Percentiles rank a stretch among this genome's conserved stretches.
Conservation (phyloP, 92 coral and sea anemone genomes). For the Paramuricea clavata region DNA sequence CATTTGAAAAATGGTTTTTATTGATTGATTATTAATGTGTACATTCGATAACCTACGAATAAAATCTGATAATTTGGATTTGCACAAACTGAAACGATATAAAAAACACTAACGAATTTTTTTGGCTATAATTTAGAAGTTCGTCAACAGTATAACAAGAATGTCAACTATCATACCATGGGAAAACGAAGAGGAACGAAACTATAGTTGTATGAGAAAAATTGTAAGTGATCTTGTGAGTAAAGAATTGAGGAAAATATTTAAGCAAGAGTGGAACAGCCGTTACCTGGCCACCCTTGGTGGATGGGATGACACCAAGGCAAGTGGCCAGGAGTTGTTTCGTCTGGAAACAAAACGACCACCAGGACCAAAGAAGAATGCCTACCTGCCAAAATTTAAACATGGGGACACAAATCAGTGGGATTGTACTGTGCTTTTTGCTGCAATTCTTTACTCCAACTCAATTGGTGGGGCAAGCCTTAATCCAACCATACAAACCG, state of each 20-base stretch:
- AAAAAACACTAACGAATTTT: too few relatives aligned
- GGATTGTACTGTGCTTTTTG: conserved; percentile 64
- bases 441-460: conserved; percentile 59
- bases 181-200: not conserved
- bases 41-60: too few relatives aligned
- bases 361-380: conserved; percentile 4
- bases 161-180: not conserved
- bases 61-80: too few relatives aligned
- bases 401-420: conserved; percentile 66
- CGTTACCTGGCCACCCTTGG: conserved; percentile 49
- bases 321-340: conserved; percentile 58
- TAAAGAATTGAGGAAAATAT: conserved; percentile 5
- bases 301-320: conserved; percentile 59
- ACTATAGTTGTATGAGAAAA: not conserved
- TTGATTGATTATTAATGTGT: too few relatives aligned
- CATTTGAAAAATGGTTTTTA: too few relatives aligned
- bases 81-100: too few relatives aligned
- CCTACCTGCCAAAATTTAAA: conserved; percentile 31
- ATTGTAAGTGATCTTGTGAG: conserved; percentile 47
- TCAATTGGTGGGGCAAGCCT: conserved; percentile 49
- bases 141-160: too few relatives aligned
- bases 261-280: conserved; percentile 39
- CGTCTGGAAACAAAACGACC: conserved; percentile 4
- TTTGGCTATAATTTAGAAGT: too few relatives aligned
- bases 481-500: conserved; percentile 21